A percentile compares a stretch with the other conserved stretches of the same genome.
phyloP scores from a whole-genome alignment of 2,888 invertebrate species.

The Physocephala rufipes region DNA sequence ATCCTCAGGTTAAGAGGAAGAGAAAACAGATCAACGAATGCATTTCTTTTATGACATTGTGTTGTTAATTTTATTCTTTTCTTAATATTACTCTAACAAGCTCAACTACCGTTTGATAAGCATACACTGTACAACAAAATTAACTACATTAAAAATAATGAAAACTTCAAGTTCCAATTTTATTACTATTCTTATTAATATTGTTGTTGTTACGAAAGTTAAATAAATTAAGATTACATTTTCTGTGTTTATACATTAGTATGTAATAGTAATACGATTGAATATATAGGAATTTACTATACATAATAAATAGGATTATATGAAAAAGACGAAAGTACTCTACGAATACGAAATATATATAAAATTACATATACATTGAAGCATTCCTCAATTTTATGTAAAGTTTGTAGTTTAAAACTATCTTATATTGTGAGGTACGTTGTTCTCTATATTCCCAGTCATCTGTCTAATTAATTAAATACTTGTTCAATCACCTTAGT shows the following conservation, averaged over 20 bases:
- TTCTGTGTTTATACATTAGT: too few species aligned
- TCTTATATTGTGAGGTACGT: neutral
- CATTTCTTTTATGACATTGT: neutral
- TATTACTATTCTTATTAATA: slow-evolving; percentile 13
- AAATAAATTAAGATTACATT: neutral
- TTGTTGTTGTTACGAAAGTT: slow-evolving; percentile 2
- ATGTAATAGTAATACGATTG: neutral
- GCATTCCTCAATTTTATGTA: neutral
- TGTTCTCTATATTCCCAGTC: neutral
- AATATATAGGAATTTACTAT: neutral
- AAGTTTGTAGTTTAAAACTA: neutral
- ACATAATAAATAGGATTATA: neutral
- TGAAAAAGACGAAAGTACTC: neutral
- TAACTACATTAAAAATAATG: slow-evolving; percentile 21
- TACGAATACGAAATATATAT: neutral
- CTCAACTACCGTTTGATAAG: neutral
- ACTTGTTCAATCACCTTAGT: neutral
- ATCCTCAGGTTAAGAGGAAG: slow-evolving; percentile 9
- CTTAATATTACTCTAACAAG: neutral
- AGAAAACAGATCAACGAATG: slow-evolving; percentile 7
- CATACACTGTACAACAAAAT: neutral
- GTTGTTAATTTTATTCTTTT: neutral
- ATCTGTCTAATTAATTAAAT: neutral
- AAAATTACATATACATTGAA: neutral
- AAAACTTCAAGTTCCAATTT: slow-evolving; percentile 21